Base-by-base conservation (phyloP, 1,140 invertebrate genomes). In the Drosophila pseudoananassae region DNA sequence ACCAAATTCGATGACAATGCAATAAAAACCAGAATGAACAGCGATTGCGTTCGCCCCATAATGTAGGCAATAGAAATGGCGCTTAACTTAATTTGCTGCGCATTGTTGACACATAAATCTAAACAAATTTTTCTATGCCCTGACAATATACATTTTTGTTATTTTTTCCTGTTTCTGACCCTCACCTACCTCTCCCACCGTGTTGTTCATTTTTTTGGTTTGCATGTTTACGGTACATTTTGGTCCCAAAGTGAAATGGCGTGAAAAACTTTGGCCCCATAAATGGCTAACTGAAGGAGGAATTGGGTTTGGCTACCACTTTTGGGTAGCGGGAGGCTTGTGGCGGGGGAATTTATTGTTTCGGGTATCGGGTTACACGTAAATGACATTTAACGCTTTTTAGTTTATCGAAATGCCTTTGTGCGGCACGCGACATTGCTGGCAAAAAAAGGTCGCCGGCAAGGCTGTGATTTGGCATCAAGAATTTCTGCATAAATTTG, bases 311-410 rank as follows among this genome's bases (percentile, higher is more conserved):
- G 40, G 40, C 40, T 17, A 7, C 40, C 12, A 14, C 14, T 40
- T 36, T 4, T 2, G 5, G 40, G 14, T 15, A 8, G 12, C 12
- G 38, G 15, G 40, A 20, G 40, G n/a, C n/a, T n/a, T 8, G 15
- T 8, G 40, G 14, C n/a, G 40, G 40, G 40, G 40, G 14, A 43
- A 43, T 56, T 65, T 69, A 63, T 51, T 60, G 59, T 63, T 72
- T 56, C 59, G 49, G 58, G 75, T 70, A 73, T 84, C 60, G 63
- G 78, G 74, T 85, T 85, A 82, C 82, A 65, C 60, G 56, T 87
- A 88, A 87, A 87, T 87, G 82, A 88, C 82, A 87, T 87, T 87
- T 87, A 87, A 82, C 82, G 82, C 83, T 87, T 87, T 87, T 87
- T 78, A 82, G 83, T 87, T 87, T 87, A 88, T 82, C 69, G 55